Evolutionary conservation across 2,888 invertebrate species (phyloP).

Genomic region (Cerceris ruficornis): DNA sequence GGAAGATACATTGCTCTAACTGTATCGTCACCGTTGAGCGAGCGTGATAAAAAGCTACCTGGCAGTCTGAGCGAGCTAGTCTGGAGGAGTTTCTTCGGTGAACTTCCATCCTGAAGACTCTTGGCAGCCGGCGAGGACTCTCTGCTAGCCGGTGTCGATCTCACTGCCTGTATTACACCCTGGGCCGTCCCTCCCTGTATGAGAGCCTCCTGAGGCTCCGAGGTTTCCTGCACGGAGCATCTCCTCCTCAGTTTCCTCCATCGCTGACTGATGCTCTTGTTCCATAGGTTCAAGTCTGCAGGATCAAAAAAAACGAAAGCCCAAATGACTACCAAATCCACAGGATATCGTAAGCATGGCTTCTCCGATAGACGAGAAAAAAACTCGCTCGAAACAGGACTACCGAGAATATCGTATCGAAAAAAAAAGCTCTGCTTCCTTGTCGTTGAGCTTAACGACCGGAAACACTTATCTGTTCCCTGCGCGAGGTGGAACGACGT

Average conservation of each 20-base stretch:
- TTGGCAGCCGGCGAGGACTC: constrained; percentile 78
- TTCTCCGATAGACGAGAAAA: background rate
- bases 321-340: constrained; percentile 3
- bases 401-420: constrained; percentile 13
- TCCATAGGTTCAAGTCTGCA: constrained; percentile 87
- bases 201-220: constrained; percentile 83
- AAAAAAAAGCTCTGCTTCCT: constrained; percentile 23
- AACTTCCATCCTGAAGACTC: constrained; percentile 73
- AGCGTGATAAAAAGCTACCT: constrained; percentile 65
- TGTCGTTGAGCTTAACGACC: constrained; percentile 50
- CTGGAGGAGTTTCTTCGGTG: constrained; percentile 76
- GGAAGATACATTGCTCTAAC: background rate
- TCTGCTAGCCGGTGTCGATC: constrained; percentile 78
- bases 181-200: constrained; percentile 81
- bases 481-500: constrained; percentile 36
- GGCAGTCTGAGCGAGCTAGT: constrained; percentile 82
- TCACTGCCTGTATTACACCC: constrained; percentile 72
- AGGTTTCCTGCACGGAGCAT: constrained; percentile 84
- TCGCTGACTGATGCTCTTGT: constrained; percentile 89
- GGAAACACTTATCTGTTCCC: constrained; percentile 58
- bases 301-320: constrained; percentile 2
- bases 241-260: constrained; percentile 89
- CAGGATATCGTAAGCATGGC: constrained; percentile 12
- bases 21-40: background rate
- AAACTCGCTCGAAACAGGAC: background rate